A percentile compares a stretch with the other conserved stretches of the same genome.
phyloP scores from a whole-genome alignment of 2,888 invertebrate species.

The Rotaria macrura region DNA sequence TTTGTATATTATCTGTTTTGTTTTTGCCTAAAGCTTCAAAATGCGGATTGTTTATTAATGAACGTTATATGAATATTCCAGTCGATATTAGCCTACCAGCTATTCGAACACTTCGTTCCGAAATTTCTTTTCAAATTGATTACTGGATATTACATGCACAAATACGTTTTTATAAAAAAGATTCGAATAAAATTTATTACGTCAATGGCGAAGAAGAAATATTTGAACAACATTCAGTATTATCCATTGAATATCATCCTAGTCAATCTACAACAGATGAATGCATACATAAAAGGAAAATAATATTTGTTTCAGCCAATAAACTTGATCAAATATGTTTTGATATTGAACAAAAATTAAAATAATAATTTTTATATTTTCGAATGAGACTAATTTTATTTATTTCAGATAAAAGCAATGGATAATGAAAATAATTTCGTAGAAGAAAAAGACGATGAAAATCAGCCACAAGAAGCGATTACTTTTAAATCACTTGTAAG shows the following conservation, averaged over 20 bases:
- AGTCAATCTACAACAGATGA: neutral
- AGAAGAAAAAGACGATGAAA: neutral
- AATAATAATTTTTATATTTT: neutral
- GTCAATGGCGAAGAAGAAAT: neutral
- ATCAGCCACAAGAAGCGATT: neutral
- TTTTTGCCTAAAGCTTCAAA: neutral
- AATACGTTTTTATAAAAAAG: neutral
- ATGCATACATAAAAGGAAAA: neutral
- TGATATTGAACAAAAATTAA: neutral
- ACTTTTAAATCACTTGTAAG: neutral
- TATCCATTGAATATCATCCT: neutral
- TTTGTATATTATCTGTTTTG: too few species aligned
- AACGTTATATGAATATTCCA: conserved; percentile 9
- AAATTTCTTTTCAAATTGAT: neutral
- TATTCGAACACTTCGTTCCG: neutral
- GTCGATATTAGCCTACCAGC: neutral
- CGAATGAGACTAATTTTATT: neutral
- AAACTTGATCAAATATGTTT: neutral
- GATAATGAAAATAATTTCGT: neutral
- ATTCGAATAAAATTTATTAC: neutral
- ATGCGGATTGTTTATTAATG: neutral
- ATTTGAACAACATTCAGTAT: neutral
- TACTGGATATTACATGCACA: conserved; percentile 4
- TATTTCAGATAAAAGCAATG: neutral
- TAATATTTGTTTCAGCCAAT: neutral